These are phyloP conservation scores for Odontophorus gujanensis DNA, from an alignment of 2,113 vertebrate genomes.

Conservation along the genomic window DNA sequence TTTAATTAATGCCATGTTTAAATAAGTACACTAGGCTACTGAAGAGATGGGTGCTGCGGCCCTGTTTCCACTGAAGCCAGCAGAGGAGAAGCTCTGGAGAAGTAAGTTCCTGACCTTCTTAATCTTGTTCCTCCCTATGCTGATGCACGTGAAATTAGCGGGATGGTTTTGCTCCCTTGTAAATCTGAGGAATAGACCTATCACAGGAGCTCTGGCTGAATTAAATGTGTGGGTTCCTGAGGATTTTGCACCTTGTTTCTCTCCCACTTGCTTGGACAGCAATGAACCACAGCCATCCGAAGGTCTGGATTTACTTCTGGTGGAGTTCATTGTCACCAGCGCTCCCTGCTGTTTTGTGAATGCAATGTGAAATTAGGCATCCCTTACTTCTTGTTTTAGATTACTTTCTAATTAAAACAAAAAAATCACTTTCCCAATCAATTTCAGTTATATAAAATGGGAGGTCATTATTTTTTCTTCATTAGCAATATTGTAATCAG, in stretches of 20 bases:
- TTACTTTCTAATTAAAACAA: not conserved
- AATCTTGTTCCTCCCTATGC: not conserved
- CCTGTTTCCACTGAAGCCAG: not conserved
- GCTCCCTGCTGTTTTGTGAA: not conserved
- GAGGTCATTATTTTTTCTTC: not conserved
- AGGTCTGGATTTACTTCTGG: not conserved
- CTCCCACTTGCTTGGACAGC: not conserved
- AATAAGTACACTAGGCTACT: not conserved
- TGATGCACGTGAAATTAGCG: not conserved
- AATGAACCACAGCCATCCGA: not conserved
- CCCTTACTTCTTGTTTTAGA: not conserved
- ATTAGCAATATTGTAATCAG: conserved; percentile 50
- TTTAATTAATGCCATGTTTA: not conserved
- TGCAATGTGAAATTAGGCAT: not conserved
- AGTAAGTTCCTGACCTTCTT: not conserved
- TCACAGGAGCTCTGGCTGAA: not conserved
- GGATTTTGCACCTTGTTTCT: conserved; percentile 10
- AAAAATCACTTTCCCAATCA: not conserved
- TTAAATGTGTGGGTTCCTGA: not conserved
- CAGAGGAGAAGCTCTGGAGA: not conserved
- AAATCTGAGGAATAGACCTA: not conserved
- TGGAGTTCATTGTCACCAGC: conserved; percentile 24
- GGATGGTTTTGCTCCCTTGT: not conserved
- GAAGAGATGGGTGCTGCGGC: not conserved
- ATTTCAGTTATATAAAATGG: not conserved